Base-by-base conservation (phyloP, 2,888 invertebrate species). In the Gnatocerus cornutus region DNA sequence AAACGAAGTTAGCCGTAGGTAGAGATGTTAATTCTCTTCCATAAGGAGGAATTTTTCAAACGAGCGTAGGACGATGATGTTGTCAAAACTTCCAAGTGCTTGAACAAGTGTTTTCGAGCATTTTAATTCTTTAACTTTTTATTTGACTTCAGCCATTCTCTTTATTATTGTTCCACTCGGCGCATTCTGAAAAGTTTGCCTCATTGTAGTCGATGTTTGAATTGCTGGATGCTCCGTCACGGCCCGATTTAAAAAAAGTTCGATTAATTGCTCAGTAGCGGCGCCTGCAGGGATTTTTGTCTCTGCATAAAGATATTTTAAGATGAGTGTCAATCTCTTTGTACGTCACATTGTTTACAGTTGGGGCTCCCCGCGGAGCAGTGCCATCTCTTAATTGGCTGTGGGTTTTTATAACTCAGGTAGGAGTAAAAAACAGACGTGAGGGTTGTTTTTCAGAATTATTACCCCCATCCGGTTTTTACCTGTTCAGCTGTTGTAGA, bases 401-500 rank as follows among this genome's bases (percentile, higher is more conserved):
- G 30, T 13, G 13, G 61, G 46, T 16, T 43, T 43, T 43, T 13
- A 43, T 13, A 43, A 43, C 29, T 43, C 62, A 62, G 62, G 62
- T 62, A 53, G 59, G 13, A 59, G 59, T n/a, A 13, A 12, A 59
- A 43, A 46, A 46, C 39, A 30, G 37, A 45, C 37, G 7, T 30
- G 53, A 33, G 64, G 64, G 64, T 55, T 53, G 65, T 65, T 65
- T 46, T 65, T 56, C 37, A 27, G 46, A 56, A 65, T 65, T 56
- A 56, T 56, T 41, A 61, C 59, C 53, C 41, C 48, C 30, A 29
- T 33, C 52, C 68, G 59, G 61, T 66, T 69, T 71, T 50, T 71
- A 71, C 71, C 71, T 71, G 71, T 41, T 27, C 46, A 61, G 55
- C 46, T 59, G 59, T 58, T 58, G 21, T 30, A 56, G 43, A 45